Evolutionary conservation across 2,797 vertebrate genomes (phyloP).

Genomic region (Oreochromis grahami): DNA sequence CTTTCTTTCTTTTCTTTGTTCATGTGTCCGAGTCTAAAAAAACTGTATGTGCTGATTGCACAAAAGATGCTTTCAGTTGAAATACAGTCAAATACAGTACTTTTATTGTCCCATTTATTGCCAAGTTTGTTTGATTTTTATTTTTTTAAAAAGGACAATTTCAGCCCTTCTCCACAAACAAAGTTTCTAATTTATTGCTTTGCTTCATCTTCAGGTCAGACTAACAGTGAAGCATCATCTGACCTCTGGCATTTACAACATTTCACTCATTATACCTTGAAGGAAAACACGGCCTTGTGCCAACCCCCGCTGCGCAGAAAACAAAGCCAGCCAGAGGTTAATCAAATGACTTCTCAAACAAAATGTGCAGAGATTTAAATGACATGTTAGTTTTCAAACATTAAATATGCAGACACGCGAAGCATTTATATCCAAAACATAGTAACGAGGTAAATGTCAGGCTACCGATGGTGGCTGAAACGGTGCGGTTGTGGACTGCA

Average conservation of each 20-base stretch:
- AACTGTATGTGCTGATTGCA: not conserved
- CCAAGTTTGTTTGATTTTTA: not conserved
- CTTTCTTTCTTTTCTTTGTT: not conserved
- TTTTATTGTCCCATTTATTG: not conserved
- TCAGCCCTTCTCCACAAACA: not conserved
- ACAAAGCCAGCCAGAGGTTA: not conserved
- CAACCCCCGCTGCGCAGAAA: not conserved
- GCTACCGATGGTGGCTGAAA: not conserved
- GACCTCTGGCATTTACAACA: not conserved
- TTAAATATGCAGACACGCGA: not conserved
- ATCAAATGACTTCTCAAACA: accelerated
- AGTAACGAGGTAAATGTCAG: not conserved
- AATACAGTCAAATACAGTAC: not conserved
- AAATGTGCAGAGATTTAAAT: not conserved
- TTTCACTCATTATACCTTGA: not conserved
- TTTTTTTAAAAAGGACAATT: not conserved
- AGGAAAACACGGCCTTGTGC: not conserved
- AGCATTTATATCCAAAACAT: not conserved
- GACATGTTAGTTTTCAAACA: not conserved
- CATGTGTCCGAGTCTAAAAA: not conserved
- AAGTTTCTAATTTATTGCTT: not conserved
- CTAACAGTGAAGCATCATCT: accelerated
- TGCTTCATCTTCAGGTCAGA: not conserved
- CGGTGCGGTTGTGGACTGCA: accelerated
- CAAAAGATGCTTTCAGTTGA: not conserved